Base-by-base conservation (phyloP, 2,888 invertebrate genomes). In the Lasiommata megera region DNA sequence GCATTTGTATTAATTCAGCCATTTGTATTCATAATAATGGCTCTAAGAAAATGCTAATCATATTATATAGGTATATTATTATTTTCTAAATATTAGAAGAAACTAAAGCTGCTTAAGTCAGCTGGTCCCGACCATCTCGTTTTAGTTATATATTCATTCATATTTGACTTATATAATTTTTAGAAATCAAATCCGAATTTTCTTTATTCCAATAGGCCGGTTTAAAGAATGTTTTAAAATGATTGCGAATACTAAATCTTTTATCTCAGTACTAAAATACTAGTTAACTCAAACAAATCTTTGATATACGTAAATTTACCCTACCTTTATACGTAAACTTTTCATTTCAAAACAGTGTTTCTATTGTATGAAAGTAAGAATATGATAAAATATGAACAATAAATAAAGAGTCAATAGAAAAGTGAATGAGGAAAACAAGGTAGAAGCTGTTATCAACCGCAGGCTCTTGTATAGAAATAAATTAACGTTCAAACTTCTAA, bases 11-110 rank as follows among this genome's bases (percentile, higher is more conserved):
- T 62, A 62, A 65, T 65, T 65, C 28, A 48, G 48, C 54, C 48
- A 67, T 65, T 67, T 65, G 46, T 64, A 62, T 60, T 65, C 63
- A 65, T 65, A 57, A 57, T 59, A 57, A 48, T 62, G 57, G 53
- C 52, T 54, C 50, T 61, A 60, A 56, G 53, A 57, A 63, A 58
- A 62, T 61, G 60, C 52, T 57, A 57, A 66, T 64, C 44, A 57
- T 61, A 56, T 41, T 48, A 23, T 18, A 17, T 43, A 23, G 7
- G 23, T 12, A 28, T 43, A 28, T 50, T 51, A 52, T 55, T 52
- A 55, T 55, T 36, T 38, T 44, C 51, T 38, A 50, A 58, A 46
- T 44, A 31, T 17, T 40, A 28, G 34, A 59, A 51, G 51, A 55
- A 52, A 47, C 55, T 51, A 40, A 51, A n/a, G 16, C 34, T 14